Base-by-base conservation (phyloP, 2,888 invertebrate species). In the Oscheius sp. region DNA sequence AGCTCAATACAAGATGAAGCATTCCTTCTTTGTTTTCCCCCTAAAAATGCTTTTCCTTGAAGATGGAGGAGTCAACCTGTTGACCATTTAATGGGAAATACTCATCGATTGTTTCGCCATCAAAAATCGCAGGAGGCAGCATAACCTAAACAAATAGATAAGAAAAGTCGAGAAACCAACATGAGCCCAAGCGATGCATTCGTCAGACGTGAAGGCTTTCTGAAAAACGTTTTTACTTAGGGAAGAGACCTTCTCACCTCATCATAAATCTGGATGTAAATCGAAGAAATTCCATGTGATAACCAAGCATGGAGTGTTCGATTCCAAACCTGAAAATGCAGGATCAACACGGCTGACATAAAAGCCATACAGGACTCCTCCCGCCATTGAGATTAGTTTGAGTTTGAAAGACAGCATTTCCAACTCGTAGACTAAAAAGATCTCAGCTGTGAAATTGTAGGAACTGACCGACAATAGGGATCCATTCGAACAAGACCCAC, bases 201-300 rank as follows among this genome's bases (percentile, higher is more conserved):
- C 96, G 88, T 97, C 96, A 91, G 93, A 92, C 23, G 95, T 93
- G 88, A 97, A 95, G 17, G 95, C 94, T 87, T 95, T 92, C 89
- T 90, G 77, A 25, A 83, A 80, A 20, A n/a, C 42, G 37, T 33
- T 20, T 57, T 20, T 33, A 15, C 31, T 5, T 31, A 17, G 12
- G 23, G 20, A 8, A 20, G 10, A 1, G 23, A 39, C 1, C 42
- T 15, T 4, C 12, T 1, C 80, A 89, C 89, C 87, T 96, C 97
- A 89, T 97, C 97, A 88, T 93, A 97, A 78, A 97, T 92, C 90
- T 97, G 96, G 82, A 97, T 87, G 85, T 93, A 93, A 79, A 97
- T 91, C 12, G 92, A 91, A 86, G 92, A 92, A 15, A 96, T 93
- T 50, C 96, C 95, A 77, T 91, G 91, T 0, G 96, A 94, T 70